Conservation (phyloP, 2,797 vertebrate species). For the Discoglossus pictus region DNA sequence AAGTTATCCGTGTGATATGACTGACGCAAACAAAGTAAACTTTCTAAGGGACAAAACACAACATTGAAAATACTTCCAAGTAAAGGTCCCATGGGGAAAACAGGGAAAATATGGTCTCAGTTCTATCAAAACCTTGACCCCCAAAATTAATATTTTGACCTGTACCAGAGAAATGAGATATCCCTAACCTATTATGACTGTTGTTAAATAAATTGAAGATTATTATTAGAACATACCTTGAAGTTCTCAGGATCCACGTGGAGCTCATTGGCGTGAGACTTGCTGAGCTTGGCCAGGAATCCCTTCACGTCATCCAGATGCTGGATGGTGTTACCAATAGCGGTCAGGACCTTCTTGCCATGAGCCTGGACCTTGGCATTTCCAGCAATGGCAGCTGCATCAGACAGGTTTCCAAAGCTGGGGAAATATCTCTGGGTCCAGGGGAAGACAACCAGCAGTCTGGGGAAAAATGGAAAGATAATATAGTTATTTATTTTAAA, state of each 20-base stretch:
- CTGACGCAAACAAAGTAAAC: too few species aligned
- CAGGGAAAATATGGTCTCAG: too few species aligned
- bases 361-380: slow-evolving; percentile 72
- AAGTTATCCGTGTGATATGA: too few species aligned
- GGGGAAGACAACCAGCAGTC: slow-evolving; percentile 76
- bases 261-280: slow-evolving; percentile 82
- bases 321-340: slow-evolving; percentile 69
- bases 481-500: too few species aligned
- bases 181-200: too few species aligned
- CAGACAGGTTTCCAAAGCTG: slow-evolving; percentile 75
- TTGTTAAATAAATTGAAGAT: too few species aligned
- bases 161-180: too few species aligned
- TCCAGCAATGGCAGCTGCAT: slow-evolving; percentile 61
- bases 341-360: slow-evolving; percentile 69
- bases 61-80: too few species aligned
- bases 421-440: slow-evolving; percentile 82
- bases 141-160: too few species aligned
- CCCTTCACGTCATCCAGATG: slow-evolving; percentile 75
- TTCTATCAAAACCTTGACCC: too few species aligned
- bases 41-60: too few species aligned
- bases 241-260: slow-evolving; percentile 90
- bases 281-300: slow-evolving; percentile 69
- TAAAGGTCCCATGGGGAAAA: too few species aligned
- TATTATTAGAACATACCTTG: slow-evolving; percentile 66
- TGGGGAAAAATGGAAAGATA: slow-evolving; percentile 39